Conservation (phyloP, 1,140 invertebrate species). For the Sinonovacula constricta region DNA sequence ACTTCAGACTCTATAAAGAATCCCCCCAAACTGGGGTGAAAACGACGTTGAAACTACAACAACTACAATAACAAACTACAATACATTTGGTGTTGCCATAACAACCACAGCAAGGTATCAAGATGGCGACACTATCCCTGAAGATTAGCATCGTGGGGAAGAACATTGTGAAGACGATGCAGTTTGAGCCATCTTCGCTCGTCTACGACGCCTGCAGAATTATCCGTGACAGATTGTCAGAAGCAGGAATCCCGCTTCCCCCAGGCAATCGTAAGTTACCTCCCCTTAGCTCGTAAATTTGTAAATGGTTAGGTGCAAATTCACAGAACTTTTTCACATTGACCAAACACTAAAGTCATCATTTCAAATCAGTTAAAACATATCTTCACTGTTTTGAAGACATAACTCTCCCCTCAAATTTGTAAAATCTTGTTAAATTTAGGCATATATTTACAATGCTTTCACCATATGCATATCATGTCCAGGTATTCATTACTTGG, state of each 20-base stretch:
- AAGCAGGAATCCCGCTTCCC: constrained; percentile 81
- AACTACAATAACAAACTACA: no score
- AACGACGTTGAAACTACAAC: constrained; percentile 21
- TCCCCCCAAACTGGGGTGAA: constrained; percentile 41
- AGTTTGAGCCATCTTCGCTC: constrained; percentile 95
- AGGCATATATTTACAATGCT: no score
- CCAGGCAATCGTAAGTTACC: constrained; percentile 77
- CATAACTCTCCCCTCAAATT: no score
- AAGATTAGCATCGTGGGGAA: constrained; percentile 96
- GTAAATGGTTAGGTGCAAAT: no score
- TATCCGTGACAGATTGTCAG: constrained; percentile 95
- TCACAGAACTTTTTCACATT: no score
- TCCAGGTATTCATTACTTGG: no score
- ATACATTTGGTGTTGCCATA: not conserved
- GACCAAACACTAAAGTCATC: no score
- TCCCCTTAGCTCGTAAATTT: not conserved
- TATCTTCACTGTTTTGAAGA: no score
- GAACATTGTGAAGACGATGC: constrained; percentile 97
- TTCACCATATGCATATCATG: no score
- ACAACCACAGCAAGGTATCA: constrained; percentile 33
- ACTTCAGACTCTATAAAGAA: no score
- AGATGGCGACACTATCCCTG: constrained; percentile 85
- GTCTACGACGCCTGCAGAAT: constrained; percentile 97
- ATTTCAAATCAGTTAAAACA: no score
- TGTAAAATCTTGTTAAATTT: no score